Percentiles rank a stretch among this genome's conserved stretches.
These are phyloP conservation scores for Thumatha senex DNA, from an alignment of 2,888 invertebrate species.

Conservation along the genomic window DNA sequence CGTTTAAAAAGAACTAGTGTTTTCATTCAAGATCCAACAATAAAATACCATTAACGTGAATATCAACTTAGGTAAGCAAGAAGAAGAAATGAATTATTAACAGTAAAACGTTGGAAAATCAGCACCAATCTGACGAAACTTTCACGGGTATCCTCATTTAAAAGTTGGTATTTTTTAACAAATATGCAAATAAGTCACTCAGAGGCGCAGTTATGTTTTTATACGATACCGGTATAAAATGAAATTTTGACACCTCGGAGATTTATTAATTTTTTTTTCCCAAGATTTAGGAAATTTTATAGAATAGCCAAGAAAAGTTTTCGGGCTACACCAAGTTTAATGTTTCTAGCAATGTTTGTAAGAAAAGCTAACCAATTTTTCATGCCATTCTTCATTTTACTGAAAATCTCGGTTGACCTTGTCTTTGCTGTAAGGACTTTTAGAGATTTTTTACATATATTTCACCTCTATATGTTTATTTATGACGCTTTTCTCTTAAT, in stretches of 20 bases:
- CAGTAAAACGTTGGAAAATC: constrained; percentile 21
- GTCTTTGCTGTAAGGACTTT: too few relatives aligned
- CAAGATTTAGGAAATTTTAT: constrained; percentile 5
- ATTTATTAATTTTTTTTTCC: constrained; percentile 7
- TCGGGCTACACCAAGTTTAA: constrained; percentile 4
- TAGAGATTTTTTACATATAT: too few relatives aligned
- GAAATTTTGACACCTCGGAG: constrained; percentile 14
- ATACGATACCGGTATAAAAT: constrained; percentile 16
- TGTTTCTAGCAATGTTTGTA: not conserved
- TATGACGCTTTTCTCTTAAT: too few relatives aligned
- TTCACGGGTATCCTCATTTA: constrained; percentile 38
- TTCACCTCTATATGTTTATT: too few relatives aligned
- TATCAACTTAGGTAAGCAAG: constrained; percentile 25
- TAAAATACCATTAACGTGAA: constrained; percentile 36
- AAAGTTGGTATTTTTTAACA: constrained; percentile 39
- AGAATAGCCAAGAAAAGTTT: constrained; percentile 20
- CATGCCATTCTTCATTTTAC: too few relatives aligned
- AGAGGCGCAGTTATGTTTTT: constrained; percentile 23
- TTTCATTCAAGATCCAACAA: constrained; percentile 26
- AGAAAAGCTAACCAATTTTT: too few relatives aligned
- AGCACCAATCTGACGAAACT: constrained; percentile 25
- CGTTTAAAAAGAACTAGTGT: too few relatives aligned
- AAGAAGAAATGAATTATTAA: constrained; percentile 39
- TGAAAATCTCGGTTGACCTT: too few relatives aligned
- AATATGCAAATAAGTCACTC: constrained; percentile 40